These are phyloP conservation scores for Colius striatus DNA, from an alignment of 2,113 vertebrate species.

Conservation along the genomic window DNA sequence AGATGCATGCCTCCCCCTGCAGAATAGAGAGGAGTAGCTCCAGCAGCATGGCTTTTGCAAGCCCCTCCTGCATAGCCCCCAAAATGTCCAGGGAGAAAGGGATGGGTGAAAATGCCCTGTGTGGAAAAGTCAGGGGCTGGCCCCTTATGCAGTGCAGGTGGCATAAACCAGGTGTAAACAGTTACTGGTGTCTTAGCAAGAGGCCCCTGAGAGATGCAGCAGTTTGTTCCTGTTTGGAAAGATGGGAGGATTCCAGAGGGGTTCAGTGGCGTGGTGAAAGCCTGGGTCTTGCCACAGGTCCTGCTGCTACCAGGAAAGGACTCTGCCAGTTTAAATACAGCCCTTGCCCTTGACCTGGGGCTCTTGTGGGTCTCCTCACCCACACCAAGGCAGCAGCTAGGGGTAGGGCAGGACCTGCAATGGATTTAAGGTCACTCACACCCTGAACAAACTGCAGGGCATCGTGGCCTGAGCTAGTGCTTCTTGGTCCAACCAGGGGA, in stretches of 20 bases:
- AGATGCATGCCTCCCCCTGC: neutral
- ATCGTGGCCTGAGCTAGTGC: neutral
- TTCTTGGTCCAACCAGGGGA: neutral
- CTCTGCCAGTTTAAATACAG: neutral
- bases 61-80: neutral
- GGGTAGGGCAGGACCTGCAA: neutral
- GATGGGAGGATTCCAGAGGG: neutral
- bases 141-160: neutral
- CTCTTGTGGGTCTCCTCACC: neutral
- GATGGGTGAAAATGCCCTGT: neutral
- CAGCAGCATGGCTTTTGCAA: neutral
- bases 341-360: neutral
- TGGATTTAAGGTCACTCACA: neutral
- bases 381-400: neutral
- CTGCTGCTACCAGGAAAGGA: rapidly evolving
- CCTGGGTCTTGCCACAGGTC: neutral
- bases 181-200: neutral
- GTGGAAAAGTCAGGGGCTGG: neutral
- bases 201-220: neutral
- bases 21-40: neutral
- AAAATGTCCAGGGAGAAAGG: neutral
- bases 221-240: neutral
- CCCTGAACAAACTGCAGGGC: neutral
- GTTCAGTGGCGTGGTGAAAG: neutral
- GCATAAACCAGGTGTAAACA: neutral